phyloP scores from a whole-genome alignment of 35 echinoderm and acorn worm genomes.

The Amphiura filiformis region DNA sequence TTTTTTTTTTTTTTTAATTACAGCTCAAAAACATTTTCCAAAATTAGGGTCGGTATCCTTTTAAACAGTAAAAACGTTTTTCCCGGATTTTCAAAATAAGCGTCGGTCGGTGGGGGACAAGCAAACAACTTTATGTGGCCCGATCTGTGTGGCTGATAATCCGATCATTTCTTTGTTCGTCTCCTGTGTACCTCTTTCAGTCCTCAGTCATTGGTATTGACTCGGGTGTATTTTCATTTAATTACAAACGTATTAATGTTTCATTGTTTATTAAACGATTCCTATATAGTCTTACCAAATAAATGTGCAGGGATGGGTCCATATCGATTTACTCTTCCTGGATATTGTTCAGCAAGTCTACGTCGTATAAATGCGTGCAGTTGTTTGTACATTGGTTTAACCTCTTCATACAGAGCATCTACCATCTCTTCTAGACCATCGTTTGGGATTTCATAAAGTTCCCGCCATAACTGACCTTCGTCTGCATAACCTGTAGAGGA shows the following conservation, averaged over 20 bases:
- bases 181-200: background rate
- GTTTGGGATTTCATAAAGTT: slow-evolving; percentile 67
- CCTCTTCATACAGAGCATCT: slow-evolving; percentile 54
- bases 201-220: background rate
- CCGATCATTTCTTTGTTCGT: background rate
- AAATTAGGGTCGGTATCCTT: too few species aligned
- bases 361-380: slow-evolving; percentile 90
- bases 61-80: too few species aligned
- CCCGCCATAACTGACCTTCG: slow-evolving; percentile 50
- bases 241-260: too few species aligned
- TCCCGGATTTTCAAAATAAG: too few species aligned
- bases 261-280: too few species aligned
- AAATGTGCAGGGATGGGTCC: slow-evolving; percentile 83
- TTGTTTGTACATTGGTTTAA: slow-evolving; percentile 88
- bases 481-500: slow-evolving; percentile 50
- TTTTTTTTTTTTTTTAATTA: too few species aligned
- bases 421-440: slow-evolving; percentile 51
- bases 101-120: too few species aligned
- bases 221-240: too few species aligned
- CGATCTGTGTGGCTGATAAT: too few species aligned
- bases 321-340: slow-evolving; percentile 27
- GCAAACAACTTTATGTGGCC: too few species aligned
- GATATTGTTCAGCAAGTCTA: slow-evolving; percentile 59
- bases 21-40: too few species aligned
- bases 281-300: slow-evolving; percentile 71